Evolutionary conservation across 2,888 invertebrate genomes (phyloP).

Genomic region (Stenchaetothrips biformis): DNA sequence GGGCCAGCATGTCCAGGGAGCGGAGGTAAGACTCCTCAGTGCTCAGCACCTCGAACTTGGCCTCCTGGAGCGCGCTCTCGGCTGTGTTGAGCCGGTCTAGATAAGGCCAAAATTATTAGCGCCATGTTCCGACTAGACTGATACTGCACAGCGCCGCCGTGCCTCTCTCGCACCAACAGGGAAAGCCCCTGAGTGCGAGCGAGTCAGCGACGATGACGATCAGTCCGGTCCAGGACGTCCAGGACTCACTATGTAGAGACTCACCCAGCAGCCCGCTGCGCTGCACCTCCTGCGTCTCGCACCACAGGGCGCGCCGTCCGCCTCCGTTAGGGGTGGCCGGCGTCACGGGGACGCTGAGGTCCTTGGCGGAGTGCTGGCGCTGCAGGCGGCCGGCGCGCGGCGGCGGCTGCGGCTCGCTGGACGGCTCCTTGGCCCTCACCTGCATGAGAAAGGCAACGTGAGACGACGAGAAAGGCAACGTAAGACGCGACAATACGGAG

Average conservation of each 20-base stretch:
- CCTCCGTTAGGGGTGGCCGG: slow-evolving; percentile 13
- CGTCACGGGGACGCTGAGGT: neutral
- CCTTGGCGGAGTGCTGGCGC: neutral
- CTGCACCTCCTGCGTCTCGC: slow-evolving; percentile 7
- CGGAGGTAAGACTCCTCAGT: slow-evolving; percentile 4
- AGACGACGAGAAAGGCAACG: too few species aligned
- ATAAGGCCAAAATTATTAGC: neutral
- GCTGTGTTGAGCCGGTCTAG: neutral
- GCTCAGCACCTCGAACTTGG: slow-evolving; percentile 18
- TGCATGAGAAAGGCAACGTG: too few species aligned
- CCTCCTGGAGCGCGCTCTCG: slow-evolving; percentile 5
- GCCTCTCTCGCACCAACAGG: neutral
- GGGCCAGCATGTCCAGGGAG: slow-evolving; percentile 15
- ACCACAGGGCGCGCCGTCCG: neutral
- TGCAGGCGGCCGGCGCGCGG: neutral
- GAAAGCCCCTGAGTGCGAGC: neutral
- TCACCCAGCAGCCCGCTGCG: slow-evolving; percentile 1
- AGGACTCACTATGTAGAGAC: neutral
- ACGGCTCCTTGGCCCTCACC: too few species aligned
- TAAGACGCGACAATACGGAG: too few species aligned
- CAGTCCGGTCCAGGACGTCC: neutral
- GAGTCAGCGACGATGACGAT: neutral
- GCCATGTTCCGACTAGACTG: too few species aligned
- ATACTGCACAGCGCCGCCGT: too few species aligned
- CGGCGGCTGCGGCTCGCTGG: too few species aligned